These are phyloP conservation scores for Scaptomyza hsui DNA, from an alignment of 1,140 invertebrate genomes.

Conservation along the genomic window DNA sequence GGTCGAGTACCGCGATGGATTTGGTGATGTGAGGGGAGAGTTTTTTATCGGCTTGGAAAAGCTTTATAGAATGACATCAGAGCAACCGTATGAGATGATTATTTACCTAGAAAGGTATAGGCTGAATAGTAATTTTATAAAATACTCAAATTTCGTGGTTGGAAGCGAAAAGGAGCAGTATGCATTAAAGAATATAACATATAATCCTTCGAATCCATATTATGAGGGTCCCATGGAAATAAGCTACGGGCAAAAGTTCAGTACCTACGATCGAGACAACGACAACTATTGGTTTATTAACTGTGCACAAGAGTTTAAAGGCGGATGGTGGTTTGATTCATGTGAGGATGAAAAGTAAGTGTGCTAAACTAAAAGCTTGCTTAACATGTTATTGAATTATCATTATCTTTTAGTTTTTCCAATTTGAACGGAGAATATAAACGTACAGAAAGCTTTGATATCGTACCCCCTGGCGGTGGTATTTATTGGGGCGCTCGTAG, in stretches of 20 bases:
- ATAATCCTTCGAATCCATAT: too few relatives aligned
- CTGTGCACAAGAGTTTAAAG: not conserved
- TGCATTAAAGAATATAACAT: not conserved
- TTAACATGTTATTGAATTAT: not conserved
- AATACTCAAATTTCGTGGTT: not conserved
- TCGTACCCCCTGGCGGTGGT: too few relatives aligned
- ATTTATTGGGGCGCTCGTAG: too few relatives aligned
- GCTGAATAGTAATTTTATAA: too few relatives aligned
- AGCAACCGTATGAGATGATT: not conserved
- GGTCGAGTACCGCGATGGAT: constrained; percentile 1
- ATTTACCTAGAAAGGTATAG: not conserved
- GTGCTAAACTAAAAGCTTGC: too few relatives aligned
- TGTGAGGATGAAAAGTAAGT: not conserved
- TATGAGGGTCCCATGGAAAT: not conserved
- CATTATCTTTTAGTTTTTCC: not conserved
- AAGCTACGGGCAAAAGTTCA: not conserved
- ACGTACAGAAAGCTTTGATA: not conserved
- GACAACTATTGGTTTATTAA: constrained; percentile 2
- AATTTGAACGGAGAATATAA: not conserved
- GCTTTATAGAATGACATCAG: not conserved
- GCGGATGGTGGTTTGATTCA: constrained; percentile 2
- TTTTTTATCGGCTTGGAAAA: constrained; percentile 11
- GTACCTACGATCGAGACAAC: constrained; percentile 5
- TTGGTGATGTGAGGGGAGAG: not conserved
- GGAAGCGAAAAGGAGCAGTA: not conserved